Evolutionary conservation across 2,113 vertebrate genomes (phyloP).

Genomic region (Zosterops lateralis): DNA sequence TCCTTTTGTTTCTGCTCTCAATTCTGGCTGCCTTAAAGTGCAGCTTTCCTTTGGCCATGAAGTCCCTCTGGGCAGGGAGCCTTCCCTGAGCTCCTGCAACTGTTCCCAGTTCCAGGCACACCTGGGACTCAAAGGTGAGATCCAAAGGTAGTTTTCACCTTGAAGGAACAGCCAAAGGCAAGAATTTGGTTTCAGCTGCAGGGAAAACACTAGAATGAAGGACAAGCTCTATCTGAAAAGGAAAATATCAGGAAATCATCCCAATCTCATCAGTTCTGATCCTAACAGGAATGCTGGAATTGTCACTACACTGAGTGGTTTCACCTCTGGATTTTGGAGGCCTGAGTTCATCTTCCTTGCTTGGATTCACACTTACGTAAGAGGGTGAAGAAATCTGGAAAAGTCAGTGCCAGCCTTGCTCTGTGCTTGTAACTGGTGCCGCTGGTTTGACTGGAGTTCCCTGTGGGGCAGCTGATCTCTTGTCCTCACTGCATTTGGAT

Average conservation of each 20-base stretch:
- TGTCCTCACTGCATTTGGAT: background rate
- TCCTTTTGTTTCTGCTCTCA: background rate
- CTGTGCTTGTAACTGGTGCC: background rate
- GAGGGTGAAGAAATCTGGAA: background rate
- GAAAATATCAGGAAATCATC: background rate
- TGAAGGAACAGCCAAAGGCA: background rate
- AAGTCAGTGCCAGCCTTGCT: background rate
- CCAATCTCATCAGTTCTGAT: background rate
- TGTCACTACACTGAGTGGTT: background rate
- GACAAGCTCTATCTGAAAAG: background rate
- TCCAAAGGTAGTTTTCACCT: background rate
- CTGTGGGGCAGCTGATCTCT: background rate
- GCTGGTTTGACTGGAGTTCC: background rate
- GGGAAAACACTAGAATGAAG: background rate
- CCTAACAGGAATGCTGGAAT: background rate
- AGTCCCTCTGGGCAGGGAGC: background rate
- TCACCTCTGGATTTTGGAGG: background rate
- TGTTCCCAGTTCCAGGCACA: background rate
- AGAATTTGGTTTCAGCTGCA: background rate
- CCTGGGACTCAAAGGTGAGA: background rate
- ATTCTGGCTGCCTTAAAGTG: background rate
- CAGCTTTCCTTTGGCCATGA: background rate
- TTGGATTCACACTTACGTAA: fast-evolving
- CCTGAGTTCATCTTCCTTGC: background rate
- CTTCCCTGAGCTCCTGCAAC: background rate